phyloP scores from a whole-genome alignment of 2,888 invertebrate genomes.

The Kryphioiulus occultus region DNA sequence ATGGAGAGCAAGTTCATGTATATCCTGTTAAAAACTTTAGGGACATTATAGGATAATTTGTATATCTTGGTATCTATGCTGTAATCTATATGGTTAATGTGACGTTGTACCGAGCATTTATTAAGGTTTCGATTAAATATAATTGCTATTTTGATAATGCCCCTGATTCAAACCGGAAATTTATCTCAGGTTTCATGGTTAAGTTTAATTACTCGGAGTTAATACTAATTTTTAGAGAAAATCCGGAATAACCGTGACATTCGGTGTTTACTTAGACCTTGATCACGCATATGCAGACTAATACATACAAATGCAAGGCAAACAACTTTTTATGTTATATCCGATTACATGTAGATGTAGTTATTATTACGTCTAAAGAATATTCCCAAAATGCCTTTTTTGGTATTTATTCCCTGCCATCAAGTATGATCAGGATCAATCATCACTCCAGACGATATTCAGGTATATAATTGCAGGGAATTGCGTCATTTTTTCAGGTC shows the following conservation, averaged over 20 bases:
- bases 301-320: not conserved
- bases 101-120: not conserved
- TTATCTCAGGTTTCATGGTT: not conserved
- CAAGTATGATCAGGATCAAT: not conserved
- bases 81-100: too few species aligned
- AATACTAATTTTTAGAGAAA: not conserved
- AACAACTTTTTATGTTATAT: not conserved
- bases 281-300: too few species aligned
- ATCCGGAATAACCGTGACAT: not conserved
- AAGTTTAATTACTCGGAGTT: not conserved
- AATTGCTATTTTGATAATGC: not conserved
- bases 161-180: not conserved
- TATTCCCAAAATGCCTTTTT: not conserved
- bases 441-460: not conserved
- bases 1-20: too few species aligned
- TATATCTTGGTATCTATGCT: too few species aligned
- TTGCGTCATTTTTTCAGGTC: conserved; percentile 3
- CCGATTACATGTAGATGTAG: not conserved
- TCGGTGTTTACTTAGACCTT: not conserved
- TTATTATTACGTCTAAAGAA: not conserved
- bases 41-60: too few species aligned
- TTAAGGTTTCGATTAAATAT: not conserved
- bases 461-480: not conserved
- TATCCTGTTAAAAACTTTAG: too few species aligned
- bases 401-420: not conserved